Evolutionary conservation across 2,113 vertebrate genomes (phyloP).

Genomic region (Tachycineta bicolor): DNA sequence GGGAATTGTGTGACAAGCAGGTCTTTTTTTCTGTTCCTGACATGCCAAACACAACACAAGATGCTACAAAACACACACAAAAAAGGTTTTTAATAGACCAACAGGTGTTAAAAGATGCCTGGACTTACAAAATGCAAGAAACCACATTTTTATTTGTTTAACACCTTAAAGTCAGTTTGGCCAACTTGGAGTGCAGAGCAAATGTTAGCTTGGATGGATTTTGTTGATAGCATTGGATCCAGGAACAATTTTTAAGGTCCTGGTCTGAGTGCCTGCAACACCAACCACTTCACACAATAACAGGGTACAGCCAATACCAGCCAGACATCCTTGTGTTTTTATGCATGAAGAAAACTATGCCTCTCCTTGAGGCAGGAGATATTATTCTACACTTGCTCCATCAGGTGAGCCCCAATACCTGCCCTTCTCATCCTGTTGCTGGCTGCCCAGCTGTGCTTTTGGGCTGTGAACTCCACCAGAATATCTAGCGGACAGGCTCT

Average conservation of each 20-base stretch:
- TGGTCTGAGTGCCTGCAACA: not conserved
- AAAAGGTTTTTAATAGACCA: not conserved
- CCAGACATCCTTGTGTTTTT: not conserved
- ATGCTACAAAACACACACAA: accelerated
- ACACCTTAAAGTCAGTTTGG: not conserved
- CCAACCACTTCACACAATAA: accelerated
- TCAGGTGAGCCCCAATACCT: not conserved
- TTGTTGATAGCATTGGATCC: not conserved
- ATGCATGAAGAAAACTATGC: not conserved
- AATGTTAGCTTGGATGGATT: not conserved
- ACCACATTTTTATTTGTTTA: not conserved
- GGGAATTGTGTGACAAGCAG: constrained; percentile 14
- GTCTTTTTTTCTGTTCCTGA: not conserved
- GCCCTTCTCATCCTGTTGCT: not conserved
- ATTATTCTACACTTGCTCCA: not conserved
- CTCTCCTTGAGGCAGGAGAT: not conserved
- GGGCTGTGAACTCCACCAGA: not conserved
- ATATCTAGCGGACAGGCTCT: not conserved
- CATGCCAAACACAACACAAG: not conserved
- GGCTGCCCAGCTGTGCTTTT: not conserved
- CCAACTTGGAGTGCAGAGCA: not conserved
- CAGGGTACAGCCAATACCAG: not conserved
- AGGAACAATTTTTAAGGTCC: not conserved
- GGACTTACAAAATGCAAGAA: not conserved
- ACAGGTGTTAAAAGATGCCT: not conserved